Evolutionary conservation across 2,797 vertebrate genomes (phyloP), one percentile per base, ranked within the genome.

Genomic region (Bradypodion ventrale): DNA sequence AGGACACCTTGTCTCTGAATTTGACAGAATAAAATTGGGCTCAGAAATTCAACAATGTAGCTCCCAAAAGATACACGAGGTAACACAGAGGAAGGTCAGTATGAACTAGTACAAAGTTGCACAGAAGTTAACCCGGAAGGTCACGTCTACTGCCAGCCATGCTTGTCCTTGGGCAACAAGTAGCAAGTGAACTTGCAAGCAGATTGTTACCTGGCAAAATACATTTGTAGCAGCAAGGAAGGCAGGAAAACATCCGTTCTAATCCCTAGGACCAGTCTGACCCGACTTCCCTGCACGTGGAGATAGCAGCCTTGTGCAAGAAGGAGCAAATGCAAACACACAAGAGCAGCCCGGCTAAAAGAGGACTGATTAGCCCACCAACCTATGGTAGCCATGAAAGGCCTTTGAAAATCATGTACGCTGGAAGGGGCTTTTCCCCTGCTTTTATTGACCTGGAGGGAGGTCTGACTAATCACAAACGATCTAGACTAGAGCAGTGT

Each of bases 21-120:
- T 92, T 85, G 89, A 85, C 88, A 83, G 72, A 87, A 93, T n/a
- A 82, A 94, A 93, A 87, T 2, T 89, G 87, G 93, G 60, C 88
- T 82, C 72, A 85, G 75, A 42, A 89, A 91, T 16, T 37, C 2
- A 15, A 32, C n/a, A 13, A 6, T 10, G 1, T 25, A 27, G 10
- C 10, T 78, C 29, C 25, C 84, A 60, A 49, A 49, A 92, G 73
- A 59, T 87, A 91, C 88, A 93, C 44, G 5, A 62, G 60, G 66
- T 32, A 89, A 91, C 90, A 92, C 60, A 21, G n/a, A 87, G 59
- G 83, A 88, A 85, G 9, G 85, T 79, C 82, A 85, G 85, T 23
- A 80, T 87, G 85, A 90, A 89, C 63, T 78, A 92, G 91, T 83
- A 88, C 85, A 87, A 1, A 12, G 75, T 68, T 85, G 88, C 88